Conservation (phyloP, 2,113 vertebrate genomes). For the Circaetus gallicus region DNA sequence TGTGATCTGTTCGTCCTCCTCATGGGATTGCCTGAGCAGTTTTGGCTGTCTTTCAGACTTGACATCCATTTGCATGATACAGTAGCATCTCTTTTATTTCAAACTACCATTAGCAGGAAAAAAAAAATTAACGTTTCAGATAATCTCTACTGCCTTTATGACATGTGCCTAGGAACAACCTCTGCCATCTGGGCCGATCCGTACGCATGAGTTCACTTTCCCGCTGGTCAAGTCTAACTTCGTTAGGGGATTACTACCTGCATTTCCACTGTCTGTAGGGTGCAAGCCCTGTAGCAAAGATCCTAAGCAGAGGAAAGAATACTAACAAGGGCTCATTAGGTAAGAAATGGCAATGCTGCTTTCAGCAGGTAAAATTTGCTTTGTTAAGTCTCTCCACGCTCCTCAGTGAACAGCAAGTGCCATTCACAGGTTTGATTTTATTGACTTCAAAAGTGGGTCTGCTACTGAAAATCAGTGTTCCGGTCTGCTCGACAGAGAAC, state of each 20-base stretch:
- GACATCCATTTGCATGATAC: neutral
- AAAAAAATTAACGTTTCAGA: neutral
- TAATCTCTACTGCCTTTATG: neutral
- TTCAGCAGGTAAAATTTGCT: neutral
- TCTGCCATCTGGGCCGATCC: neutral
- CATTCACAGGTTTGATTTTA: conserved; percentile 21
- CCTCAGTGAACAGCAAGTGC: neutral
- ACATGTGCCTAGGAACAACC: accelerated
- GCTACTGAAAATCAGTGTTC: conserved; percentile 42
- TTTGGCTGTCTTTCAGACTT: neutral
- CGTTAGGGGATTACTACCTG: neutral
- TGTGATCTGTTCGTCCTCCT: neutral
- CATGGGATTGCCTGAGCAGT: neutral
- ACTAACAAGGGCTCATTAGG: neutral
- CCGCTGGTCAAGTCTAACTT: neutral
- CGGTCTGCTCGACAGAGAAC: conserved; percentile 35
- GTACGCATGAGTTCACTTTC: neutral
- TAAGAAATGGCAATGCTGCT: neutral
- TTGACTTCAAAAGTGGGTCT: conserved; percentile 11
- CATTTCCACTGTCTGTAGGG: neutral
- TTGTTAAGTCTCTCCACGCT: neutral
- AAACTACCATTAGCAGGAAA: neutral
- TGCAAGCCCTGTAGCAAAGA: neutral
- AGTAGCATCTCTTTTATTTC: neutral
- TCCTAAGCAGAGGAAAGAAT: neutral